Evolutionary conservation across 2,797 vertebrate genomes (phyloP).

Genomic region (Macropodus opercularis): DNA sequence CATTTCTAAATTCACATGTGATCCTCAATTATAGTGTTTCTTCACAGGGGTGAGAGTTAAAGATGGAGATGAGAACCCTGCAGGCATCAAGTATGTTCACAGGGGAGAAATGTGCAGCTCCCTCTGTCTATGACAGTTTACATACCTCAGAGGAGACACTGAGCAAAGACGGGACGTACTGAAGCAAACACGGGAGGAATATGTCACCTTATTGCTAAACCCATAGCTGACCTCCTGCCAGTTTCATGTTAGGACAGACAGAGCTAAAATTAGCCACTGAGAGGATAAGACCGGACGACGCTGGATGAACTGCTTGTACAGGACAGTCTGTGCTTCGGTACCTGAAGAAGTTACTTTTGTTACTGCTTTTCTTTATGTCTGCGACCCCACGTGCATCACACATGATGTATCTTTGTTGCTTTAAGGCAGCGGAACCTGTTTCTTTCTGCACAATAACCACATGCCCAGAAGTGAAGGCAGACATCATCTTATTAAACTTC

Average conservation of each 20-base stretch:
- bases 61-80: too few relatives aligned
- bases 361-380: constrained; percentile 14
- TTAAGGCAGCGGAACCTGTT: constrained; percentile 36
- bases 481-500: constrained; percentile 35
- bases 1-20: too few relatives aligned
- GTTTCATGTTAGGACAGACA: constrained; percentile 15
- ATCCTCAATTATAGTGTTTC: not conserved
- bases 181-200: constrained; percentile 61
- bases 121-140: constrained; percentile 41
- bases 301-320: constrained; percentile 34
- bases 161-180: constrained; percentile 57
- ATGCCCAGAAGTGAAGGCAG: constrained; percentile 45
- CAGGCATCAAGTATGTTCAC: too few relatives aligned
- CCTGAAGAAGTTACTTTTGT: constrained; percentile 2
- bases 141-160: constrained; percentile 53
- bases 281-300: constrained; percentile 23
- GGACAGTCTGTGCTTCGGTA: constrained; percentile 18
- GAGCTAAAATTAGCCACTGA: constrained; percentile 46
- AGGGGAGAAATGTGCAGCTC: constrained; percentile 14
- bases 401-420: constrained; percentile 28
- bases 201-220: constrained; percentile 61
- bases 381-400: constrained; percentile 44
- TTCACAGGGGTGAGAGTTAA: too few relatives aligned
- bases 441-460: constrained; percentile 34
- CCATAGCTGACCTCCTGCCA: constrained; percentile 33